phyloP scores from a whole-genome alignment of 2,888 invertebrate species.

The Eurytoma californica region DNA sequence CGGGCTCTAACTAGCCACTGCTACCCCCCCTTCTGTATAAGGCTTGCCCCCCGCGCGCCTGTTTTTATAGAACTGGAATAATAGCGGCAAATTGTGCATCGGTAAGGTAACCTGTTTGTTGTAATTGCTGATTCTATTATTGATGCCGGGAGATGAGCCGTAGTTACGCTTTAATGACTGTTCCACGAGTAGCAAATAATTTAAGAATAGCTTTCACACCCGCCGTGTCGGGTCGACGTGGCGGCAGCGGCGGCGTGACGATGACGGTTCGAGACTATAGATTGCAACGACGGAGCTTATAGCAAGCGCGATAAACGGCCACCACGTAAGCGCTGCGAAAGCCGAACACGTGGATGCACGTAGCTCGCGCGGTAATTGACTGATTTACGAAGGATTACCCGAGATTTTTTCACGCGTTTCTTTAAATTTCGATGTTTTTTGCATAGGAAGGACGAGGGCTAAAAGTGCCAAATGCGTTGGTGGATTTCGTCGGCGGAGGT shows the following conservation, averaged over 20 bases:
- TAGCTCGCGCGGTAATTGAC: no score
- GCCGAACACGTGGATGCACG: conserved; percentile 33
- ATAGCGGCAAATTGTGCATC: no score
- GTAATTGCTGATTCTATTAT: no score
- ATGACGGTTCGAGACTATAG: conserved; percentile 13
- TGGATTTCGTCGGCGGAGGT: neutral
- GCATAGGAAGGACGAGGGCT: neutral
- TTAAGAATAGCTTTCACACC: conserved; percentile 27
- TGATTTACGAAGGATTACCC: no score
- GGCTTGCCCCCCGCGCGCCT: neutral
- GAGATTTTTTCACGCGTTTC: neutral
- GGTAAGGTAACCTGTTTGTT: no score
- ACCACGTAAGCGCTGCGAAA: conserved; percentile 40
- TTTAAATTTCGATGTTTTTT: neutral
- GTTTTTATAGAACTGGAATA: neutral
- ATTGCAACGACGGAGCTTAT: neutral
- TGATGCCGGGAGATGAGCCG: no score
- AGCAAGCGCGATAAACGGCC: conserved; percentile 3
- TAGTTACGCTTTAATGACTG: conserved; percentile 2
- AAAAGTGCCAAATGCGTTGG: neutral
- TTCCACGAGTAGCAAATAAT: conserved; percentile 6
- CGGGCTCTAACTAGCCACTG: no score
- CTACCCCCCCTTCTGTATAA: no score
- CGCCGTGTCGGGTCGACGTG: no score
- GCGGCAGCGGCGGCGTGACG: neutral